Evolutionary conservation across 2,797 vertebrate species (phyloP).

Genomic region (Hafferia zeledoni): DNA sequence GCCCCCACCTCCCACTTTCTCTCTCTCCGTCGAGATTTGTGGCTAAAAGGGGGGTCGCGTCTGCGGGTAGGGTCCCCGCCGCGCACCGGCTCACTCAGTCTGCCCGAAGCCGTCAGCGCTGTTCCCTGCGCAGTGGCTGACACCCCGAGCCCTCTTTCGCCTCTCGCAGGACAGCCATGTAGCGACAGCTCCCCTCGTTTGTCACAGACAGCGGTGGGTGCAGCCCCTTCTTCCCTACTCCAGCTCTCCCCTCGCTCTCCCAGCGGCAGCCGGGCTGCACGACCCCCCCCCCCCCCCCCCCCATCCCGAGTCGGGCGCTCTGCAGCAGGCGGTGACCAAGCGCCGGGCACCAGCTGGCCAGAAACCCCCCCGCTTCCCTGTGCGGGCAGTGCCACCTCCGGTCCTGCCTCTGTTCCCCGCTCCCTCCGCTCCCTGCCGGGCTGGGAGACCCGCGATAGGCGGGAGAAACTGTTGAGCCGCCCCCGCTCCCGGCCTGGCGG

Average conservation of each 20-base stretch:
- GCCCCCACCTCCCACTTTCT: not conserved
- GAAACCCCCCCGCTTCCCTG: not conserved
- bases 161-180: not conserved
- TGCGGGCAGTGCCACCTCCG: accelerated
- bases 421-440: not conserved
- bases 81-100: not conserved
- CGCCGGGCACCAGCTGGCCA: not conserved
- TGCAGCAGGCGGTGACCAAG: not conserved
- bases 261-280: not conserved
- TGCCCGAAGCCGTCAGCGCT: not conserved
- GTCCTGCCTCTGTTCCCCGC: not conserved
- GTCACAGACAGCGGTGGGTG: not conserved
- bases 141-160: not conserved
- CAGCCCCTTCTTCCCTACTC: no score
- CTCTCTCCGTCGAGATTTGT: not conserved
- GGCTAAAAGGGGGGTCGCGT: not conserved
- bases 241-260: not conserved
- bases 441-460: not conserved
- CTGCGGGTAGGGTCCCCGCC: not conserved
- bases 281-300: no score
- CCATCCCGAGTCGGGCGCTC: not conserved
- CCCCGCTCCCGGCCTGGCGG: not conserved
- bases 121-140: not conserved
- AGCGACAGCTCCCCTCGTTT: not conserved
- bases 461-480: not conserved